phyloP scores from a whole-genome alignment of 2,888 invertebrate species.

The Diplazon laetatorius region DNA sequence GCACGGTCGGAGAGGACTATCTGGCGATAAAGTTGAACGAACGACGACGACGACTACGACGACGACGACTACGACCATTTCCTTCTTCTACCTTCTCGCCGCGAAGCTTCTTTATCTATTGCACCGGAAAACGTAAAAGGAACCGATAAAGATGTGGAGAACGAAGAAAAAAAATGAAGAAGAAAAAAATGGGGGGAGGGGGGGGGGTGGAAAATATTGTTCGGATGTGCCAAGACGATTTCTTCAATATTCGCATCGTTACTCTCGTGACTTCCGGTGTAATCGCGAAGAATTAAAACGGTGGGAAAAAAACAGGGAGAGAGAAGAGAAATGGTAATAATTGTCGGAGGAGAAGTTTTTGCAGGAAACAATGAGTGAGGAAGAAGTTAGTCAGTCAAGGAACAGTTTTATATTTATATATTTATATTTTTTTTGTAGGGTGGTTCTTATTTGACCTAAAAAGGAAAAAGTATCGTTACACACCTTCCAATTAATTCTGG shows the following conservation, averaged over 20 bases:
- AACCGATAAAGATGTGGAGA: neutral
- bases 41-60: constrained; percentile 3
- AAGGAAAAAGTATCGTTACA: too few species aligned
- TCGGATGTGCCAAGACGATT: constrained; percentile 34
- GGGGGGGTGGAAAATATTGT: too few species aligned
- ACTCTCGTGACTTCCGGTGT: constrained; percentile 12
- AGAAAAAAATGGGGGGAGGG: too few species aligned
- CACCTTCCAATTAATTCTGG: too few species aligned
- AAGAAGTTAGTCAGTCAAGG: too few species aligned
- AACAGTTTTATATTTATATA: too few species aligned
- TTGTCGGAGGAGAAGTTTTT: neutral
- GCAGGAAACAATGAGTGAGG: too few species aligned
- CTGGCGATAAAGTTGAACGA: constrained; percentile 42
- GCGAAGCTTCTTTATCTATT: constrained; percentile 17
- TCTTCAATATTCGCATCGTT: constrained; percentile 42
- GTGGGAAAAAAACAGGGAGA: neutral
- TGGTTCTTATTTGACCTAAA: too few species aligned
- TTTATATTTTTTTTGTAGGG: too few species aligned
- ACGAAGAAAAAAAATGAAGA: constrained; percentile 9
- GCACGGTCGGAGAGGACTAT: constrained; percentile 6
- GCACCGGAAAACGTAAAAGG: neutral
- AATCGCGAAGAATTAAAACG: constrained; percentile 7
- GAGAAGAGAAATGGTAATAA: constrained; percentile 16
- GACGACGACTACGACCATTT: constrained; percentile 9
- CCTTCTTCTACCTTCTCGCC: constrained; percentile 34